These are phyloP conservation scores for Popillia japonica DNA, from an alignment of 1,140 invertebrate genomes.

Conservation along the genomic window DNA sequence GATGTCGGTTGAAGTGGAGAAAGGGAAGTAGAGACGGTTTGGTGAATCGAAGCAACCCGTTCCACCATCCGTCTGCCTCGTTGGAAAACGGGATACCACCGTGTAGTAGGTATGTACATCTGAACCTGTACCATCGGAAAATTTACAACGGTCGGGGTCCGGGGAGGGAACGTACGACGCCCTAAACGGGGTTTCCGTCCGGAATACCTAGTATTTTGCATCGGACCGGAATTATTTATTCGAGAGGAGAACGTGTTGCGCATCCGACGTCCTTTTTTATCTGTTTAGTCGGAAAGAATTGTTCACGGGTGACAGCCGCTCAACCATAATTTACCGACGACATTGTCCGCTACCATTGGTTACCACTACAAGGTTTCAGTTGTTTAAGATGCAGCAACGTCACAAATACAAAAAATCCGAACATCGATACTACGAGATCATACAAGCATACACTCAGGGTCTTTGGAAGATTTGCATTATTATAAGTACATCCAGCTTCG, in stretches of 20 bases:
- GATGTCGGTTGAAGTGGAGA: constrained; percentile 8
- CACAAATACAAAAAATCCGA: not conserved
- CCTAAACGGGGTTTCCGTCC: constrained; percentile 25
- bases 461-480: too few relatives aligned
- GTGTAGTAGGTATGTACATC: not conserved
- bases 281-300: constrained; percentile 24
- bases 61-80: not conserved
- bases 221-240: constrained; percentile 27
- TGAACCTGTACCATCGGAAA: not conserved
- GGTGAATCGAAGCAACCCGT: constrained; percentile 5
- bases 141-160: constrained; percentile 21
- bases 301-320: constrained; percentile 28
- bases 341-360: not conserved
- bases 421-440: too few relatives aligned
- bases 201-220: constrained; percentile 33
- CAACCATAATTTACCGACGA: constrained; percentile 1
- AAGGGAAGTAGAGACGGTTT: not conserved
- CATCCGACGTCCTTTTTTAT: constrained; percentile 25
- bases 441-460: too few relatives aligned
- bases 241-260: constrained; percentile 27
- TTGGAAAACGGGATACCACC: not conserved
- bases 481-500: too few relatives aligned
- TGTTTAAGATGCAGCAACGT: not conserved
- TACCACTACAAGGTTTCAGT: not conserved
- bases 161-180: constrained; percentile 4